Evolutionary conservation across 2,113 vertebrate species (phyloP), one percentile per base, ranked within the genome.

Genomic region (Oophaga pumilio): DNA sequence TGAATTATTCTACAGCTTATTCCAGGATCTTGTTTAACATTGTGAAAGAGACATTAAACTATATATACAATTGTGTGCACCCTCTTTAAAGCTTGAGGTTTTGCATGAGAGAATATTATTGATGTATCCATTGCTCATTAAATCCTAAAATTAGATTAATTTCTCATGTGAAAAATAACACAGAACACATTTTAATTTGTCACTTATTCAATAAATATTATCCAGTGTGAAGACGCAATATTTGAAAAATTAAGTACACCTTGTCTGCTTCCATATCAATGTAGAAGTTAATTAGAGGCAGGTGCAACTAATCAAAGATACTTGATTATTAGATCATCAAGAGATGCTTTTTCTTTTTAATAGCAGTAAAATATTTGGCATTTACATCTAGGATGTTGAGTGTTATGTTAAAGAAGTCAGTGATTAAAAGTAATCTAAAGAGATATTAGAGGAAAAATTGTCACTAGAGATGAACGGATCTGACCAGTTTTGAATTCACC

Each of bases 1-100:
- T 80, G 76, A 79, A 85, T 85, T 78, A 85, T 85, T 77, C 59
- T 66, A 78, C 59, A 79, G 10, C 69, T 56, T 64, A 43, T 43
- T 64, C 33, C n/a, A 62, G 59, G 33, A 64, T 82, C 43, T 43
- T 76, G 43, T 85, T 85, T 76, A 85, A 76, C 20, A 85, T 64
- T 50, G 18, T 74, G 22, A 43, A 74, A 50, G 50, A 74, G 7
- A 1, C 33, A 74, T 49, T 74, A 22, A 74, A 49, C 71, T 22
- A 50, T 74, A 74, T 74, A 49, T 20, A 43, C 28, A 50, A 18
- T 50, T 18, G 22, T 74, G 28, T 73, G 26, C 28, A 50, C 43
- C 71, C 18, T 74, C 43, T 74, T 22, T 49, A 50, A 74, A 74
- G 10, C 8, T 49, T 20, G 8, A 74, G 18, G 9, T 49, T 74